Conservation (phyloP, 1,140 invertebrate species). For the Lethrus apterus region DNA sequence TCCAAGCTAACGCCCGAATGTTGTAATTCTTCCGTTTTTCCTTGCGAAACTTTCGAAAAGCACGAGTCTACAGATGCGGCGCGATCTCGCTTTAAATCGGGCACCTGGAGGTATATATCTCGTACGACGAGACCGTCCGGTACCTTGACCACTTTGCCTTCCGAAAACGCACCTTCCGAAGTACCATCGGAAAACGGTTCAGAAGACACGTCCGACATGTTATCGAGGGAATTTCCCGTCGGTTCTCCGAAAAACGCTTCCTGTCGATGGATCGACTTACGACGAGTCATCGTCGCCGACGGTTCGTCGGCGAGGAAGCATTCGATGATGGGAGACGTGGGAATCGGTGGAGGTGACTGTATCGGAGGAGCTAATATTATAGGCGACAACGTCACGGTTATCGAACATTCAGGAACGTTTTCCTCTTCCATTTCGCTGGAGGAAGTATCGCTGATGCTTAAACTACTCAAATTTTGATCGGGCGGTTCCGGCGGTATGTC, state of each 20-base stretch:
- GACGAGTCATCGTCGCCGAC: conserved; percentile 38
- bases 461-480: conserved; percentile 37
- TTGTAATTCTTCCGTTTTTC: conserved; percentile 58
- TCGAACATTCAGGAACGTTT: conserved; percentile 42
- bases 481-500: conserved; percentile 42
- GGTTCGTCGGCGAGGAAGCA: conserved; percentile 42
- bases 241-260: conserved; percentile 70
- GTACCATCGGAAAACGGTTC: conserved; percentile 45
- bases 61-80: conserved; percentile 80
- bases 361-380: conserved; percentile 40
- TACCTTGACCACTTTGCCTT: conserved; percentile 38
- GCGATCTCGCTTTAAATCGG: conserved; percentile 69
- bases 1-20: conserved; percentile 49
- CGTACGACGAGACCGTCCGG: conserved; percentile 45
- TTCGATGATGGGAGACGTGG: conserved; percentile 41
- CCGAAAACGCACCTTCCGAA: conserved; percentile 44
- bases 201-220: conserved; percentile 50
- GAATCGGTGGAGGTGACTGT: conserved; percentile 43
- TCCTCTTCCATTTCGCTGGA: conserved; percentile 45
- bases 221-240: conserved; percentile 57
- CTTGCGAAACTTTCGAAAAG: conserved; percentile 60
- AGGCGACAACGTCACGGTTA: conserved; percentile 63
- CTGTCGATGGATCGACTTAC: conserved; percentile 64
- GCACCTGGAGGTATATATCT: conserved; percentile 75
- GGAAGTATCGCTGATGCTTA: conserved; percentile 48